A percentile compares a stretch with the other conserved stretches of the same genome.
These are phyloP conservation scores for Phoebastria nigripes DNA, from an alignment of 2,797 vertebrate genomes.

Conservation along the genomic window DNA sequence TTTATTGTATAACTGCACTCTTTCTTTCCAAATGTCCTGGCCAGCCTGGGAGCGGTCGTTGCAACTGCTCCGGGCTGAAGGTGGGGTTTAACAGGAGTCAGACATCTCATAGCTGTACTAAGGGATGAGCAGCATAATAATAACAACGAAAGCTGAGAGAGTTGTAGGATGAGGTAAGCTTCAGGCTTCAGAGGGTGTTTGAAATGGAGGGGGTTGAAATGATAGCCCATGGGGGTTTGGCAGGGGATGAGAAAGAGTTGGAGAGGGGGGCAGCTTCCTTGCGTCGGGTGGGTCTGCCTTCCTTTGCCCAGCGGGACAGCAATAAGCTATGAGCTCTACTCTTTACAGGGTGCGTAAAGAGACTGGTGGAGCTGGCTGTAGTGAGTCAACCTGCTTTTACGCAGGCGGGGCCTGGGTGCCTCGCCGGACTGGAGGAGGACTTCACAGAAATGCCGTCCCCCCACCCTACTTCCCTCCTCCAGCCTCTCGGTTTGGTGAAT, in stretches of 20 bases:
- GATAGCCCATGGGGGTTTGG: neutral
- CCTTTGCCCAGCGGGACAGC: neutral
- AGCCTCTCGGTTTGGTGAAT: neutral
- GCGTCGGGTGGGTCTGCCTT: neutral
- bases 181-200: neutral
- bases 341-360: neutral
- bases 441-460: neutral
- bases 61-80: neutral
- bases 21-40: neutral
- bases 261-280: neutral
- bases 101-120: neutral
- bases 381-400: neutral
- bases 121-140: neutral
- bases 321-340: neutral
- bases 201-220: neutral
- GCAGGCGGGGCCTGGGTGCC: neutral
- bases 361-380: neutral
- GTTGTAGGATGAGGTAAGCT: neutral
- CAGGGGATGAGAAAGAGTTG: neutral
- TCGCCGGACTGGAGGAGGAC: rapidly evolving
- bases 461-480: neutral
- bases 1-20: neutral
- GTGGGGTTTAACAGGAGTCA: neutral
- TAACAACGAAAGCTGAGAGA: neutral
- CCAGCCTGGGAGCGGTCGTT: rapidly evolving